A percentile compares a stretch with the other conserved stretches of the same genome.
phyloP scores from a whole-genome alignment of 2,113 vertebrate species.

The Melanerpes formicivorus region DNA sequence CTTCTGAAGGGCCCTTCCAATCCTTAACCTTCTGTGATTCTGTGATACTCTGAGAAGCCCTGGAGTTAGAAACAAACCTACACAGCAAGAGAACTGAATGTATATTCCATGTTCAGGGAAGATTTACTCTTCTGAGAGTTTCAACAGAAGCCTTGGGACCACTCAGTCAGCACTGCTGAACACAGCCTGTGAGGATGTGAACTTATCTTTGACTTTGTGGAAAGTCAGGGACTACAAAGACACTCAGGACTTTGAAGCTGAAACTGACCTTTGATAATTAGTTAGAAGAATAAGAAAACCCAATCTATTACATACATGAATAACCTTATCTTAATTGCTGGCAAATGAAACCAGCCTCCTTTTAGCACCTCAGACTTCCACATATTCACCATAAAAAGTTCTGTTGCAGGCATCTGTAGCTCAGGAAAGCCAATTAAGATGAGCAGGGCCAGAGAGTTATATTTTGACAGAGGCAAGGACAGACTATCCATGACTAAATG shows the following conservation, averaged over 20 bases:
- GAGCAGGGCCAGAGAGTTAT: background rate
- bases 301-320: background rate
- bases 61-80: constrained; percentile 55
- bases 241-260: background rate
- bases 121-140: constrained; percentile 41
- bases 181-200: background rate
- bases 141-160: background rate
- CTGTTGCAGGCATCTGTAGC: background rate
- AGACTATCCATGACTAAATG: background rate
- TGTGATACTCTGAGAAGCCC: constrained; percentile 21
- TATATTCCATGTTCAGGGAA: constrained; percentile 48
- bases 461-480: background rate
- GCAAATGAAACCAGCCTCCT: constrained; percentile 7
- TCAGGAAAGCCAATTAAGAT: constrained; percentile 1
- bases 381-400: background rate
- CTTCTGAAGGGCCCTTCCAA: too few relatives aligned
- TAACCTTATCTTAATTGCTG: constrained; percentile 29
- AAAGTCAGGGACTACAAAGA: background rate
- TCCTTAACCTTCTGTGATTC: too few relatives aligned
- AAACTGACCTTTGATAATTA: constrained; percentile 41
- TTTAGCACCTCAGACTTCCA: background rate
- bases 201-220: background rate
- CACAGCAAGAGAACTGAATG: constrained; percentile 39
- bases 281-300: background rate
- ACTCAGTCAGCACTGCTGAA: background rate